phyloP scores from a whole-genome alignment of 2,113 vertebrate species.

The Oenanthe oenanthe region DNA sequence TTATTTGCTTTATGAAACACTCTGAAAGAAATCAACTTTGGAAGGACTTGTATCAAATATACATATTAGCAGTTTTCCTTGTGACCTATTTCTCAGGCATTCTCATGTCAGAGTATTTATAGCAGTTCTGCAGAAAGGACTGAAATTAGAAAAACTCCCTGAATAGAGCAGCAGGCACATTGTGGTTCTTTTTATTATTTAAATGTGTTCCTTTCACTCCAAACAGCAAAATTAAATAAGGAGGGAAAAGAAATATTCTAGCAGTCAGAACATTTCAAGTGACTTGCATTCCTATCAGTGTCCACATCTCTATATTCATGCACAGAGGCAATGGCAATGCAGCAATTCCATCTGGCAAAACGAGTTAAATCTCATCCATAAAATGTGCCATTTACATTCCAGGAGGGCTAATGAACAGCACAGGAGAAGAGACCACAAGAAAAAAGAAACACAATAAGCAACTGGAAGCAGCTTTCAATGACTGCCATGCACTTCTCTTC shows the following conservation, averaged over 20 bases:
- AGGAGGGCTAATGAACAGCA: slow-evolving; percentile 36
- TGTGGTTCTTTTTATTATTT: slow-evolving; percentile 60
- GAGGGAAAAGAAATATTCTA: slow-evolving; percentile 32
- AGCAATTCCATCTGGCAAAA: slow-evolving; percentile 36
- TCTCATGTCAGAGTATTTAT: slow-evolving; percentile 67
- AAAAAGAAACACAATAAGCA: not conserved
- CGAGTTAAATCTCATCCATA: slow-evolving; percentile 25
- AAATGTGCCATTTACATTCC: slow-evolving; percentile 59
- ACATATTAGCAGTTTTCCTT: slow-evolving; percentile 17
- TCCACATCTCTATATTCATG: slow-evolving; percentile 18
- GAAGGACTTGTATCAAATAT: slow-evolving; percentile 38
- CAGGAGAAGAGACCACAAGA: not conserved
- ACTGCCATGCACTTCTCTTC: not conserved
- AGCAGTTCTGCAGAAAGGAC: slow-evolving; percentile 62
- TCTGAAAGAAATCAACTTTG: not conserved
- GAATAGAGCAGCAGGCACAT: slow-evolving; percentile 56
- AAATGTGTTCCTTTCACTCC: slow-evolving; percentile 53
- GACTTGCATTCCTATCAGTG: slow-evolving; percentile 14
- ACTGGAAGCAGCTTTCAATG: slow-evolving; percentile 11
- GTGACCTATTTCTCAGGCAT: slow-evolving; percentile 56
- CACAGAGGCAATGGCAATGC: not conserved
- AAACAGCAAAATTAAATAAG: slow-evolving; percentile 69
- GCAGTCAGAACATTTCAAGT: not conserved
- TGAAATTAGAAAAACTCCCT: slow-evolving; percentile 71
- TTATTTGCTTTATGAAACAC: not conserved